Conservation (phyloP, 2,113 vertebrate genomes). For the Chinchilla lanigera region DNA sequence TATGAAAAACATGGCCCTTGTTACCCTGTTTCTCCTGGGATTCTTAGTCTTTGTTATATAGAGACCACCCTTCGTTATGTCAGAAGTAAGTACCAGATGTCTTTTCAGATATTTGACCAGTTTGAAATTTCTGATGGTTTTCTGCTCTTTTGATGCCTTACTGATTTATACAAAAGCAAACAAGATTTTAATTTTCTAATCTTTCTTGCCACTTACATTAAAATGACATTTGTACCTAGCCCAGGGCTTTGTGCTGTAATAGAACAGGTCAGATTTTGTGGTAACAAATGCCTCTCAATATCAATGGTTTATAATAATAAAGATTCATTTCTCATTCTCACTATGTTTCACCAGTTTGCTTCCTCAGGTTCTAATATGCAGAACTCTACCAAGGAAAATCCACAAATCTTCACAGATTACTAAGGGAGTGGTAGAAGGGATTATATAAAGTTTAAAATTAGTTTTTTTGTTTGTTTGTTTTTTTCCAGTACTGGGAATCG, state of each 20-base stretch:
- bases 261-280: slow-evolving; percentile 7
- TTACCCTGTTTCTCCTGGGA: slow-evolving; percentile 66
- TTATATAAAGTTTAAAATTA: neutral
- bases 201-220: slow-evolving; percentile 46
- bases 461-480: too few species aligned
- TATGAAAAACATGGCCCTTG: slow-evolving; percentile 68
- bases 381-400: neutral
- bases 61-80: slow-evolving; percentile 50
- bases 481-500: too few species aligned
- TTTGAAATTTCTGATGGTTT: slow-evolving; percentile 51
- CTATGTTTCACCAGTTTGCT: neutral
- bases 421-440: neutral
- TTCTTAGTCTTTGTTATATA: slow-evolving; percentile 61
- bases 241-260: neutral
- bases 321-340: slow-evolving; percentile 22
- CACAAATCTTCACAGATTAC: neutral
- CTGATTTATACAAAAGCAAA: slow-evolving; percentile 56
- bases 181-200: slow-evolving; percentile 49
- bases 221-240: neutral
- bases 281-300: neutral
- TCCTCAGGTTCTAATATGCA: neutral
- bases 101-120: slow-evolving; percentile 56
- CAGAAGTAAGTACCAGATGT: slow-evolving; percentile 56
- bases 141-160: slow-evolving; percentile 65
- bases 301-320: neutral